Evolutionary conservation across 2,797 vertebrate genomes (phyloP), one percentile per base, ranked within the genome.

Genomic region (Sebastes elongatus): DNA sequence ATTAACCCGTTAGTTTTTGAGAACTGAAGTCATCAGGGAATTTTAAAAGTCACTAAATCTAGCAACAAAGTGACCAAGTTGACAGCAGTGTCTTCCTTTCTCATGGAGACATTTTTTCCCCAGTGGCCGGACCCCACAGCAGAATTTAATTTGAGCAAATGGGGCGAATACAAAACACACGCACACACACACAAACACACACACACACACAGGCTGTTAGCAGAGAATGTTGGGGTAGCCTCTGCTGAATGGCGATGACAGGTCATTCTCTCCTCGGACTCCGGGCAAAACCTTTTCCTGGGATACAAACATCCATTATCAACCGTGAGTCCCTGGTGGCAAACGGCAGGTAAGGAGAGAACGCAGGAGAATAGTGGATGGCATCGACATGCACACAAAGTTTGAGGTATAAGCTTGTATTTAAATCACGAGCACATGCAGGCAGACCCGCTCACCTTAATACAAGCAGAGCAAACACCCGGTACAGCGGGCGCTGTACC

Each of bases 271-370:
- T 83, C 78, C 66, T 81, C 74, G 78, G 72, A 68, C 78, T 56
- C n/a, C 7, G 73, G 67, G 81, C 66, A 74, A 80, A 85, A 76
- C 49, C 76, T 80, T 79, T 77, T 65, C 65, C 69, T 6, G 2
- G 60, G 59, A 77, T 49, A 85, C 71, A 81, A 81, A 82, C 69
- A 81, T 83, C 85, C 67, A 84, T 90, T 79, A 86, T 79, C 79
- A 80, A 74, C 76, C 33, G 38, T 25, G 71, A 62, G 81, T 87
- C 86, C 70, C 81, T 59, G 52, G 73, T 80, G 86, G 42, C 59
- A 62, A 77, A 71, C 14, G 66, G 55, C 67, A 52, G 59, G 76
- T 25, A 62, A 63, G 16, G 64, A 49, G 35, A 53, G 20, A 70
- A 60, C 32, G 38, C 67, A 23, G 20, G 11, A 75, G 57, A 52